These are phyloP conservation scores for Indri indri DNA, from an alignment of 2,113 vertebrate genomes.

Conservation along the genomic window DNA sequence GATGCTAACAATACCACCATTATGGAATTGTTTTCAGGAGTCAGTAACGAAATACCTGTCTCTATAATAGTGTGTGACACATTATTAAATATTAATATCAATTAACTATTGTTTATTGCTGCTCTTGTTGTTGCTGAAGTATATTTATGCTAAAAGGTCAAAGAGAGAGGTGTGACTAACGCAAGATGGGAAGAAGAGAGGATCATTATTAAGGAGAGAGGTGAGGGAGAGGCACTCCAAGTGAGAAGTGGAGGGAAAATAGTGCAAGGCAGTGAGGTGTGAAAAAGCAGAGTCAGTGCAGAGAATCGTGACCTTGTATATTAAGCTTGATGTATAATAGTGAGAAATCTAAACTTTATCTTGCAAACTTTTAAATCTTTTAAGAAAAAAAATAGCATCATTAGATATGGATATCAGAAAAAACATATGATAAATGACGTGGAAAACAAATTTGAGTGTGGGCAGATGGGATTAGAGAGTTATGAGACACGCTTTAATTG, in stretches of 20 bases:
- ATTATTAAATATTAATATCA: background rate
- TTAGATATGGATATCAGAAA: background rate
- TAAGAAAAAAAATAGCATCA: background rate
- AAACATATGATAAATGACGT: background rate
- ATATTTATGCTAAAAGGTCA: background rate
- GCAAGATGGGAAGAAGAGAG: background rate
- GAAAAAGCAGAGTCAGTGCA: background rate
- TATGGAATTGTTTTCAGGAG: background rate
- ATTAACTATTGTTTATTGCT: background rate
- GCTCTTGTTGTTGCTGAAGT: background rate
- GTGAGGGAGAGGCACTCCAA: background rate
- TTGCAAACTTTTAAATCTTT: background rate
- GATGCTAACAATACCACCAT: background rate
- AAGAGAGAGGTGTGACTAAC: background rate
- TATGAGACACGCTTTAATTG: background rate
- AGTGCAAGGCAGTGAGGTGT: background rate
- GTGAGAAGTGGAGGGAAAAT: background rate
- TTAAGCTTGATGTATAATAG: background rate
- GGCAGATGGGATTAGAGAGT: background rate
- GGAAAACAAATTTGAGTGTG: background rate
- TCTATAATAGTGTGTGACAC: background rate
- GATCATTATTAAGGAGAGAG: background rate
- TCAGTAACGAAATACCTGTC: background rate
- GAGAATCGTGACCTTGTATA: background rate
- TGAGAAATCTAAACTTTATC: background rate